A percentile compares a stretch with the other conserved stretches of the same genome.
Conservation (phyloP, 2,113 vertebrate species). For the Gila orcuttii region DNA sequence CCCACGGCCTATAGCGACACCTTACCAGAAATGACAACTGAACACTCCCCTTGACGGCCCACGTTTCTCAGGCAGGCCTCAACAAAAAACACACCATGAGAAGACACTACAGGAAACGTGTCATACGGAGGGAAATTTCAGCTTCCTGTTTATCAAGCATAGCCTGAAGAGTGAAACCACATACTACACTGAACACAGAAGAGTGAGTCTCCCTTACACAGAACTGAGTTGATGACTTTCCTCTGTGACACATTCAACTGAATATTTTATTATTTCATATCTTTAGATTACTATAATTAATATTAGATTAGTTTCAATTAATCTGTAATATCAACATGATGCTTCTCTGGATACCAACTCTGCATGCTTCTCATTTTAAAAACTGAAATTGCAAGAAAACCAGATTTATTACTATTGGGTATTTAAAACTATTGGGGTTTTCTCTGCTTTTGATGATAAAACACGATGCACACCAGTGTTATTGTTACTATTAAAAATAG, state of each 20-base stretch:
- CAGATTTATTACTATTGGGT: not conserved
- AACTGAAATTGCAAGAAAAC: not conserved
- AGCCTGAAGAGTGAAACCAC: constrained; percentile 69
- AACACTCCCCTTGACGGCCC: constrained; percentile 70
- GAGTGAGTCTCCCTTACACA: not conserved
- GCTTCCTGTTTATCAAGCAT: constrained; percentile 83
- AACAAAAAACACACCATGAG: constrained; percentile 61
- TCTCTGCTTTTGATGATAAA: not conserved
- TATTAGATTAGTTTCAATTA: not conserved
- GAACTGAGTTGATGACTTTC: not conserved
- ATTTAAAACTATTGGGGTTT: not conserved
- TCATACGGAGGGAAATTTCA: constrained; percentile 82
- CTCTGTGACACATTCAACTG: not conserved
- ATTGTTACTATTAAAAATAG: not conserved
- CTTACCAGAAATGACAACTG: constrained; percentile 78
- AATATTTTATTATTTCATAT: not conserved
- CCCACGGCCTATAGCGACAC: constrained; percentile 64
- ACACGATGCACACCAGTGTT: not conserved
- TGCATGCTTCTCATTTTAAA: not conserved
- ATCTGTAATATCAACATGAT: not conserved
- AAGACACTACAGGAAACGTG: constrained; percentile 82
- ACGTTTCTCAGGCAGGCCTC: constrained; percentile 42
- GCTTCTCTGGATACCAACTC: no score
- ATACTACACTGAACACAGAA: constrained; percentile 35
- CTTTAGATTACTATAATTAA: not conserved